Base-by-base conservation (phyloP, 2,888 invertebrate species). In the Cremastinae sp. region DNA sequence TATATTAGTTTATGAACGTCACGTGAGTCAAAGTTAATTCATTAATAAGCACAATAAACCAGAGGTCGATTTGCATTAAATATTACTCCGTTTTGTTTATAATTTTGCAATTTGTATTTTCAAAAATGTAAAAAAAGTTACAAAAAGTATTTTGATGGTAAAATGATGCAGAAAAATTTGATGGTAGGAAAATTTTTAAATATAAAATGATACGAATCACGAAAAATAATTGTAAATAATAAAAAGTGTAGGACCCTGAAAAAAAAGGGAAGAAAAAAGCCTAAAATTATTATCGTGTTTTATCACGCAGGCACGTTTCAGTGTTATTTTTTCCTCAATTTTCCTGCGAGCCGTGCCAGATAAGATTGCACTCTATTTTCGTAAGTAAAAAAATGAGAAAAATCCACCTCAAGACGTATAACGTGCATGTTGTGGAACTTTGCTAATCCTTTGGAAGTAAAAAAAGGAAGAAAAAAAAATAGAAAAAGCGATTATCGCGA, bases 281-380 rank as follows among this genome's bases (percentile, higher is more conserved):
- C 20, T 2, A 20, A 41, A 2, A 14, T 18, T 20, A 2, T 41
- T 35, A 49, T 10, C 37, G 12, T 8, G 14, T 47, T 18, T 7
- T 18, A 37, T 16, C 62, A 43, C 47, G 62, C 62, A 49, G 10
- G 8, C 37, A 35, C 8, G 4, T n/a, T n/a, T 12, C 12, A 12
- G 45, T 12, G 14, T 14, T 45, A 4, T 45, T 41, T 45, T 45
- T 43, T 43, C 8, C 22, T 18, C 2, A 20, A 12, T 22, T 61
- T 61, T 12, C 16, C 14, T 2, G 10, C 28, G 7, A 45, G 16
- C 18, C 16, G 16, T 10, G n/a, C 10, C 16, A 49, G 28, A 47
- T 37, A 22, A 61, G 62, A 43, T 37, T 64, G 39, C 62, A 49
- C 18, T 37, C 51, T 49, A 49, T 62, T 62, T 49, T 62, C 20